Evolutionary conservation across 2,888 invertebrate genomes (phyloP).

Genomic region (Yponomeuta cagnagella): DNA sequence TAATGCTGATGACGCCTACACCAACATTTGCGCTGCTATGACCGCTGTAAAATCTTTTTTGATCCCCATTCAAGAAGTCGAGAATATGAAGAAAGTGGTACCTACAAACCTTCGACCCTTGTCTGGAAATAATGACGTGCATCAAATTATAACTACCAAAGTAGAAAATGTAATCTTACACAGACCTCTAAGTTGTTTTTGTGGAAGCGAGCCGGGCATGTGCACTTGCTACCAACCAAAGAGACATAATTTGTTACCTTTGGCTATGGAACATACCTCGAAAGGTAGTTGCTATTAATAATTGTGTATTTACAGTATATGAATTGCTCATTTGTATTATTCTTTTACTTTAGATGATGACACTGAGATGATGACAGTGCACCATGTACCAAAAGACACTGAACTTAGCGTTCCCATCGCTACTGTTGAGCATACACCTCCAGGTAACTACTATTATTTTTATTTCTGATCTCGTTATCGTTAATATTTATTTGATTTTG

Average conservation of each 20-base stretch:
- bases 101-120: slow-evolving; percentile 13
- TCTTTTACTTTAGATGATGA: no score
- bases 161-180: slow-evolving; percentile 13
- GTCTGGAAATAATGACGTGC: slow-evolving; percentile 23
- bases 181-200: slow-evolving; percentile 18
- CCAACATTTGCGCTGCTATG: slow-evolving; percentile 5
- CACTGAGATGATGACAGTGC: no score
- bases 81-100: background rate
- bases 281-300: background rate
- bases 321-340: no score
- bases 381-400: no score
- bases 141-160: slow-evolving; percentile 21
- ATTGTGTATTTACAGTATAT: background rate
- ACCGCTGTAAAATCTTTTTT: slow-evolving; percentile 17
- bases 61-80: background rate
- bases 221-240: slow-evolving; percentile 15
- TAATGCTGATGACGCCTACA: slow-evolving; percentile 18
- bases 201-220: slow-evolving; percentile 14
- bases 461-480: no score
- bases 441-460: no score
- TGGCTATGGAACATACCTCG: slow-evolving; percentile 2
- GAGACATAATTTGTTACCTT: slow-evolving; percentile 15
- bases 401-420: no score
- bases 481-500: no score
- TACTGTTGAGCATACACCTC: no score